Evolutionary conservation across 2,888 invertebrate species (phyloP).

Genomic region (Drosophila mimetica): DNA sequence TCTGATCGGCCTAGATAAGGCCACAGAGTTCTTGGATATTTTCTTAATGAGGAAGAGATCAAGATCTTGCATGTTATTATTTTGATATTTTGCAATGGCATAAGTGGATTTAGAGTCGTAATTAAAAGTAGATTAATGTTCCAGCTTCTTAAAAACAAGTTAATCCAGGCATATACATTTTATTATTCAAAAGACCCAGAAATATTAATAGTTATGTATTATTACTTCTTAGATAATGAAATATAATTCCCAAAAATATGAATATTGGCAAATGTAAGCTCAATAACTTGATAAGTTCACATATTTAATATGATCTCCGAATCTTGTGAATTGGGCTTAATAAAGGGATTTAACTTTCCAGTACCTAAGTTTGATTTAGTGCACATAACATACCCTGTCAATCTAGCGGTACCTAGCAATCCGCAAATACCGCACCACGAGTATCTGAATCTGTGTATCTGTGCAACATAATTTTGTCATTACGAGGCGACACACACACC

Average conservation of each 20-base stretch:
- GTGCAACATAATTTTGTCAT: slow-evolving; percentile 78
- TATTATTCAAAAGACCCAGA: too few relatives aligned
- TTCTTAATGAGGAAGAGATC: slow-evolving; percentile 1
- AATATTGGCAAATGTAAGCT: too few relatives aligned
- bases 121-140: neutral
- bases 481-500: slow-evolving; percentile 50
- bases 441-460: slow-evolving; percentile 42
- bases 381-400: neutral
- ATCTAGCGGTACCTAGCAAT: slow-evolving; percentile 23
- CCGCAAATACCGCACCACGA: slow-evolving; percentile 25
- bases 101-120: too few relatives aligned
- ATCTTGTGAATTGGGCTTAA: too few relatives aligned
- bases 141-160: too few relatives aligned
- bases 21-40: neutral
- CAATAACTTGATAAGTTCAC: too few relatives aligned
- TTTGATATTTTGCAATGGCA: neutral
- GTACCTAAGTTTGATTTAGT: neutral
- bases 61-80: slow-evolving; percentile 3
- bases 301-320: too few relatives aligned
- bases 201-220: too few relatives aligned
- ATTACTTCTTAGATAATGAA: too few relatives aligned
- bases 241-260: too few relatives aligned
- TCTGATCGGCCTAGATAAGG: neutral
- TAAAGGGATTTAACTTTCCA: too few relatives aligned
- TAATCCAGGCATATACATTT: too few relatives aligned